Conservation (phyloP, 2,797 vertebrate genomes). For the Myotis findleyi region DNA sequence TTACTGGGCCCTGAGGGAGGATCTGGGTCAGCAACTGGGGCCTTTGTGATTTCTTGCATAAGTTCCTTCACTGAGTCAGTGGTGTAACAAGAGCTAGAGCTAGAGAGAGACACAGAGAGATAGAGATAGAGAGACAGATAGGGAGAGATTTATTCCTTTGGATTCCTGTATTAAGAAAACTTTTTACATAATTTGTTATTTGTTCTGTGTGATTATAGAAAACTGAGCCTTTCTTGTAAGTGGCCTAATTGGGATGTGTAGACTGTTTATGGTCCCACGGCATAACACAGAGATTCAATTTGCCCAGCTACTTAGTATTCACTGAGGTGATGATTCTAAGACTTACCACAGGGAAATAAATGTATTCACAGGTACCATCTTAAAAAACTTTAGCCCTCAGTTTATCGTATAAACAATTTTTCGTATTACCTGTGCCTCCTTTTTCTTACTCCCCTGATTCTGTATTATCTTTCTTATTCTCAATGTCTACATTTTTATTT, state of each 20-base stretch:
- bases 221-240: neutral
- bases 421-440: neutral
- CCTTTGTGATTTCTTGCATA: neutral
- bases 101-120: neutral
- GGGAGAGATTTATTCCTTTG: neutral
- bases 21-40: neutral
- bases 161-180: neutral
- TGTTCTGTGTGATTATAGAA: neutral
- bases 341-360: slow-evolving; percentile 7
- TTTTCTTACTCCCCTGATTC: neutral
- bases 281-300: neutral
- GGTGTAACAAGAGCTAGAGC: neutral
- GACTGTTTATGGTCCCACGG: neutral
- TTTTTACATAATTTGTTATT: neutral
- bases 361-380: neutral
- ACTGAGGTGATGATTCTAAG: neutral
- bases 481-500: neutral
- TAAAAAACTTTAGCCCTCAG: neutral
- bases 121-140: neutral
- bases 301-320: neutral
- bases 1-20: neutral
- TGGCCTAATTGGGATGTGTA: neutral
- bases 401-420: neutral
- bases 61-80: neutral
- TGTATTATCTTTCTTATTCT: slow-evolving; percentile 25